phyloP scores from a whole-genome alignment of 92 coral and sea anemone genomes.

The Metridium senile region DNA sequence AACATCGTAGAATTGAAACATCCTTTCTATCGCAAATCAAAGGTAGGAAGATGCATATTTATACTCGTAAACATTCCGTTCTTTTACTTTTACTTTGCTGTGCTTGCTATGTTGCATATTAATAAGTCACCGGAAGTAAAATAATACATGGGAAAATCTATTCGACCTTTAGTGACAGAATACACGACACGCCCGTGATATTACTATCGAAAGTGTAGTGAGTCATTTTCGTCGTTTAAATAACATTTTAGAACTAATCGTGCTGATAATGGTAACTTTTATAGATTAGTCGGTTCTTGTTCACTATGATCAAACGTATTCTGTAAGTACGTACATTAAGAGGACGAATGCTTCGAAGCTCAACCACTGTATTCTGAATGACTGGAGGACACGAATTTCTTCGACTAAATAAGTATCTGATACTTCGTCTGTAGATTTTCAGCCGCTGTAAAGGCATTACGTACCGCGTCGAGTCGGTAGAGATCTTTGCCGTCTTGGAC shows the following conservation, averaged over 20 bases:
- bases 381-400: constrained; percentile 9
- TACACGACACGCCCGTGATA: not conserved
- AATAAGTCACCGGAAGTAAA: constrained; percentile 8
- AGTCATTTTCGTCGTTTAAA: not conserved
- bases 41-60: not conserved
- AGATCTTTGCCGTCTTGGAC: not conserved
- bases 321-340: not conserved
- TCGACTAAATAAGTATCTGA: constrained; percentile 30
- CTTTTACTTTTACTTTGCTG: not conserved
- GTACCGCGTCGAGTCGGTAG: constrained; percentile 9
- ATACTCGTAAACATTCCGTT: not conserved
- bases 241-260: not conserved
- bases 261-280: not conserved
- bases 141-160: not conserved
- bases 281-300: not conserved
- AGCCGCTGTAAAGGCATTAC: constrained; percentile 29
- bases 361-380: not conserved
- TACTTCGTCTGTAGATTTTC: constrained; percentile 28
- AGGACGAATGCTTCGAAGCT: constrained; percentile 7
- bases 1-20: too few species aligned
- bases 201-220: not conserved
- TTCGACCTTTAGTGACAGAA: not conserved
- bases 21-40: too few species aligned
- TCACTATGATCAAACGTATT: constrained; percentile 2
- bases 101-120: not conserved